Base-by-base conservation (phyloP, 1,140 invertebrate species). In the Druon quercuslanigerum region DNA sequence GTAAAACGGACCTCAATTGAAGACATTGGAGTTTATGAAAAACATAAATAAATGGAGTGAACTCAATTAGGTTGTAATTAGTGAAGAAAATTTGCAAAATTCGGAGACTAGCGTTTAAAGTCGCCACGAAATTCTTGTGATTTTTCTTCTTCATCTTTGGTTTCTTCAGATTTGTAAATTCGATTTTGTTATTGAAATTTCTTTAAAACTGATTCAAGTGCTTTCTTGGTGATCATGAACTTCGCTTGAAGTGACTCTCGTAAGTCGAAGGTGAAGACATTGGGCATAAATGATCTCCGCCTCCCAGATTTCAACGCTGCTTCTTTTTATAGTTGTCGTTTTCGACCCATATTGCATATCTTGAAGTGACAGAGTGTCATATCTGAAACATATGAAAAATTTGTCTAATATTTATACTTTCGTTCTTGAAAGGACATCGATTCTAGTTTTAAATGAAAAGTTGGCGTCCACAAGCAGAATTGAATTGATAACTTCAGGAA, bases 321-420 rank as follows among this genome's bases (percentile, higher is more conserved):
- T 40, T n/a, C 13, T 54, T 56, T 19, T 52, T 87, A 87, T 74
- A 85, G 79, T 79, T 90, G 89, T 77, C 93, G 87, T 83, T 93
- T 93, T 73, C 92, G 89, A 40, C 93, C 93, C 92, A 94, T 93
- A 82, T 93, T 94, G 90, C 93, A 94, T 72, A 94, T 93, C 86
- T 94, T 94, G 87, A 94, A 93, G 79, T 93, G 93, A 88, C 93
- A 94, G 54, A 93, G 89, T 17, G 92, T 90, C 92, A 93, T 92
- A 85, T 93, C 93, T 94, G 90, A 79, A 92, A 92, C 86, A 89
- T 75, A 82, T 7, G 20, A 14, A 66, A 40, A 66, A 46, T 16
- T 20, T 33, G 33, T 60, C 33, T 12, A 46, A 46, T 60, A 7
- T 33, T 19, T 56, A 56, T 56, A n/a, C n/a, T 56, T 3, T 3